Conservation (phyloP, 2,888 invertebrate genomes). For the Branchinecta sandiegonensis region DNA sequence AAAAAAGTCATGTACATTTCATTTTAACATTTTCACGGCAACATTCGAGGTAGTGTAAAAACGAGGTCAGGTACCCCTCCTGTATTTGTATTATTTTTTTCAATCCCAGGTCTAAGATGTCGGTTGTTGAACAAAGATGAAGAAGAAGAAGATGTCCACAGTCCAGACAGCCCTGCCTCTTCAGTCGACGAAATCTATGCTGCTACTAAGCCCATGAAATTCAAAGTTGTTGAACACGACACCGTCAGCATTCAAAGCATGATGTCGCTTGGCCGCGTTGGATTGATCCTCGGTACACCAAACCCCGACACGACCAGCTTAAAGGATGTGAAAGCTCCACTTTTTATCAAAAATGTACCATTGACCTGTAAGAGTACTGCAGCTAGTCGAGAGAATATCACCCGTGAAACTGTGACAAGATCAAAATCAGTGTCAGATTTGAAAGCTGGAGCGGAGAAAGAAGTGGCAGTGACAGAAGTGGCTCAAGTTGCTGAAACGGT, state of each 20-base stretch:
- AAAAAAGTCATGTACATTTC: too few relatives aligned
- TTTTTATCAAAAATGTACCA: slow-evolving; percentile 18
- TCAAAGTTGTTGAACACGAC: slow-evolving; percentile 68
- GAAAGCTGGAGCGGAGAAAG: slow-evolving; percentile 1
- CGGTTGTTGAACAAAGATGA: not conserved
- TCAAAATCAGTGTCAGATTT: slow-evolving; percentile 17
- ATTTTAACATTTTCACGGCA: too few relatives aligned
- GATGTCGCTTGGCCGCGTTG: slow-evolving; percentile 69
- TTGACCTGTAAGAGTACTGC: slow-evolving; percentile 22
- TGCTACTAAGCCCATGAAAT: slow-evolving; percentile 36
- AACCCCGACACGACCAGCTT: slow-evolving; percentile 25
- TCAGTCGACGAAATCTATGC: slow-evolving; percentile 63
- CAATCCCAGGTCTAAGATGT: slow-evolving; percentile 7
- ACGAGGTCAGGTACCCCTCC: too few relatives aligned
- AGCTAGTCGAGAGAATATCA: slow-evolving; percentile 16
- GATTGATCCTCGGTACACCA: slow-evolving; percentile 56
- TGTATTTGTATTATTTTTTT: too few relatives aligned
- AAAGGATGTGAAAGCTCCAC: not conserved
- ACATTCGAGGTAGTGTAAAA: too few relatives aligned
- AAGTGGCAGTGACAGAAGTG: slow-evolving; percentile 14
- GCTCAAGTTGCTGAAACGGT: not conserved
- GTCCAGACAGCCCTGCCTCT: slow-evolving; percentile 56
- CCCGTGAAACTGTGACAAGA: slow-evolving; percentile 17
- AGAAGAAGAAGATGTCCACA: slow-evolving; percentile 19
- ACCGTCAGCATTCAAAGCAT: slow-evolving; percentile 74